Base-by-base conservation (phyloP, 2,888 invertebrate genomes). In the Netelia inedita region DNA sequence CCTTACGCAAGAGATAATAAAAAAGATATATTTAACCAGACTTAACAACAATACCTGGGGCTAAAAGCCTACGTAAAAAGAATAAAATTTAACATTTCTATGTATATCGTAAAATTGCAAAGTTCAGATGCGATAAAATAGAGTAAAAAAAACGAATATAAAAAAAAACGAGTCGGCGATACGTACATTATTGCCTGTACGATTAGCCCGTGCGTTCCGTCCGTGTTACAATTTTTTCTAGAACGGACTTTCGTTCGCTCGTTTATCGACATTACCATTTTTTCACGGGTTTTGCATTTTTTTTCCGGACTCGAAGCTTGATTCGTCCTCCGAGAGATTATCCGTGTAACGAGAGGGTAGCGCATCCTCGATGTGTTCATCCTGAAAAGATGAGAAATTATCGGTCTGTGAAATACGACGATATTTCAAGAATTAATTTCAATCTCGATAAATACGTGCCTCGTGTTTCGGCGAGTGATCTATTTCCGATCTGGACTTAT, bases 281-380 rank as follows among this genome's bases (percentile, higher is more conserved):
- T 73, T 78, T 21, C 61, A 35, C 43, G 72, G 72, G 61, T 65
- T 72, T 43, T 72, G 63, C 28, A 78, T 35, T n/a, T 83, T 84
- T 55, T 87, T 87, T 23, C 82, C 81, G 10, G 85, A 28, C 63
- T 84, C 85, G 73, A 87, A 86, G 41, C 84, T 85, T 10, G 87
- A 87, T 41, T 85, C 87, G 59, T 86, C 87, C 71, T 85, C 82
- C 16, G 83, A 87, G 11, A 73, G 50, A 74, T 85, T 80, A 61
- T 55, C 82, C 21, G 21, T 66, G 59, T 46, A 72, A 21, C 66
- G 57, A 68, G 57, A 35, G 9, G 50, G 43, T 46, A 10, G 14
- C 46, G 46, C 46, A 35, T 57, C 57, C 23, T 59, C 63, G 66
- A 35, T 61, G 28, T 61, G 65, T 57, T 41, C 50, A 19, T 46